Evolutionary conservation across 1,140 invertebrate genomes (phyloP).

Genomic region (Macrotrachela quadricornifera): DNA sequence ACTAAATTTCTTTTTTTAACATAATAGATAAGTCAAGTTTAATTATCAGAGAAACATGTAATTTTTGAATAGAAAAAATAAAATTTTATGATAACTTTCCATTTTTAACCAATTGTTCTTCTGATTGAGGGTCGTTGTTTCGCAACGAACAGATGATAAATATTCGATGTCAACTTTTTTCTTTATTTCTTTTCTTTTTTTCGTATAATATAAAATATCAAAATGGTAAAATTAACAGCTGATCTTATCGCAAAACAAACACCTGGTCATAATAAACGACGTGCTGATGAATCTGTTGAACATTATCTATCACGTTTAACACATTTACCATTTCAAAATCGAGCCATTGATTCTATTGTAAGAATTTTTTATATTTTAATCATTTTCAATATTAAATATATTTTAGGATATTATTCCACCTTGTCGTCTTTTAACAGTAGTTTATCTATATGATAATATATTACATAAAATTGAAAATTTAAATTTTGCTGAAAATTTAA

Average conservation of each 20-base stretch:
- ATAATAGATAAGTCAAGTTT: too few relatives aligned
- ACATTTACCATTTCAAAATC: slow-evolving; percentile 28
- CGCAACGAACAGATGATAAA: too few relatives aligned
- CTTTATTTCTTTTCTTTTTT: too few relatives aligned
- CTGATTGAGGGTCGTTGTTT: too few relatives aligned
- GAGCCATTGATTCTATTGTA: slow-evolving; percentile 26
- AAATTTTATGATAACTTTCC: too few relatives aligned
- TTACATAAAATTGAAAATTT: slow-evolving; percentile 20
- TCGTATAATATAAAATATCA: too few relatives aligned
- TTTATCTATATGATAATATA: slow-evolving; percentile 31
- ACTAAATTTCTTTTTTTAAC: too few relatives aligned
- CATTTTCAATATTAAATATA: not conserved
- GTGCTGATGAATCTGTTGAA: slow-evolving; percentile 23
- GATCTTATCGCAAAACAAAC: slow-evolving; percentile 26
- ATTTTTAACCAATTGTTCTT: too few relatives aligned
- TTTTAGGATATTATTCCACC: not conserved
- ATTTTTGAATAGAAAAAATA: too few relatives aligned
- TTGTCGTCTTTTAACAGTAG: slow-evolving; percentile 15
- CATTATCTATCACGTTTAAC: slow-evolving; percentile 24
- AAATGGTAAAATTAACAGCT: slow-evolving; percentile 26
- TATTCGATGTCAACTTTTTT: too few relatives aligned
- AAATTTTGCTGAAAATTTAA: slow-evolving; percentile 20
- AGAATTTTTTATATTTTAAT: slow-evolving; percentile 4
- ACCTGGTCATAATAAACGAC: slow-evolving; percentile 27
- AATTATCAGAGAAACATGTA: too few relatives aligned